Evolutionary conservation across 2,888 invertebrate genomes (phyloP), one percentile per base, ranked within the genome.

Genomic region (Salticus scenicus): DNA sequence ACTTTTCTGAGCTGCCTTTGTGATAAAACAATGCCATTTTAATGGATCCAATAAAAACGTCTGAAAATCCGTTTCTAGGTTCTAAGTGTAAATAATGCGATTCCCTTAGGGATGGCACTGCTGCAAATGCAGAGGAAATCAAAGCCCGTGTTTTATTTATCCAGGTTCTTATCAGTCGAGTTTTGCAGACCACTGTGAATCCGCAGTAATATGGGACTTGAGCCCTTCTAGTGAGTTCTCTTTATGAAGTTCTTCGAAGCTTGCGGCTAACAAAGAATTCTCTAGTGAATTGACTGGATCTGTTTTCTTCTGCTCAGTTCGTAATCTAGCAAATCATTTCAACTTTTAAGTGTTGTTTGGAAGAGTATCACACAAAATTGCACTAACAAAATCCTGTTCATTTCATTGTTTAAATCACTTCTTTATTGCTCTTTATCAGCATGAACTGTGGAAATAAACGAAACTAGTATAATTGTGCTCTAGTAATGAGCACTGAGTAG

Each of bases 131-230:
- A 83, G 37, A 83, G 81, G 82, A 83, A 83, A 83, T 83, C 82
- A 83, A 83, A 76, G 76, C n/a, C 82, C 76, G 82, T 83, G 82
- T 76, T 83, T 83, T 76, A 83, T 71, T 83, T 83, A 83, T 71
- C 75, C 47, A 47, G 71, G 66, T 83, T 83, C 82, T 83, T 76
- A 83, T 83, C 82, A 83, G 82, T 66, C 82, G 24, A n/a, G 33
- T 51, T 51, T 66, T 31, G 33, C 69, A 74, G 81, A 83, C 82
- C 72, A 72, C 72, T 47, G 66, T 76, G 82, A 76, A 71, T 71
- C 76, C 74, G 30, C 57, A 81, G 74, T 81, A 81, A 81, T 81
- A 74, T 76, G 51, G 76, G 76, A 76, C 76, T 76, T 76, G 75
- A 76, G 66, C 71, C 66, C 76, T 66, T 64, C 82, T 75, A 75